Evolutionary conservation across 2,888 invertebrate species (phyloP), one percentile per base, ranked within the genome.

Genomic region (Apotomis capreana): DNA sequence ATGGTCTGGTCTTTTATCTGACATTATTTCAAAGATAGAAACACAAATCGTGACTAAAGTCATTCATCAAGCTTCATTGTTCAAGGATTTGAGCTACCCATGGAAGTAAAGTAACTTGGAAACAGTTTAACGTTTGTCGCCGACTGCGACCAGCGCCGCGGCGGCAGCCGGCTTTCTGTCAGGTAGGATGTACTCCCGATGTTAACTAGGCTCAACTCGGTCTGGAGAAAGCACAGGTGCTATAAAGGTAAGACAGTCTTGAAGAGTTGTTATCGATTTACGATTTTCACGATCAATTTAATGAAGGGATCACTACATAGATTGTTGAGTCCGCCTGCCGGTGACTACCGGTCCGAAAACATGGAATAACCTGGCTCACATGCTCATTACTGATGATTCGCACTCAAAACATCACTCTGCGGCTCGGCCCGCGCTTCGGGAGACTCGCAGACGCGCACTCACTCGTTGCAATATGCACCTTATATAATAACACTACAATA

Each of bases 401-500:
- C 6, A 26, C 44, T 12, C 63, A 63, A 52, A 40, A 36, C 36
- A 59, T 4, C 54, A 46, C 63, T 52, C 0, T 12, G 55, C 12
- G 5, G 10, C 67, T 40, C 12, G 52, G 26, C 37, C 46, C 68
- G 13, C 37, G n/a, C n/a, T 6, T 44, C 44, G 9, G 13, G 9
- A 13, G 0, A 37, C 58, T 37, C 58, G 12, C 37, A 37, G 37
- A 37, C 58, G 44, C 36, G 15, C 65, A 73, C 74, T 68, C 73
- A 74, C 63, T 67, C 74, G 68, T 74, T 74, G 70, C 64, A 60
- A 68, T 62, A 59, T 68, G 37, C 70, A 74, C 70, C 70, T 74
- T 74, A 72, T 36, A 68, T 59, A 58, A 77, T 77, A 78, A 78
- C 79, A 79, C 78, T 75, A 75, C 61, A 70, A 72, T 76, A 74